Conservation (phyloP, 2,888 invertebrate genomes). For the Habroteleia sp. region DNA sequence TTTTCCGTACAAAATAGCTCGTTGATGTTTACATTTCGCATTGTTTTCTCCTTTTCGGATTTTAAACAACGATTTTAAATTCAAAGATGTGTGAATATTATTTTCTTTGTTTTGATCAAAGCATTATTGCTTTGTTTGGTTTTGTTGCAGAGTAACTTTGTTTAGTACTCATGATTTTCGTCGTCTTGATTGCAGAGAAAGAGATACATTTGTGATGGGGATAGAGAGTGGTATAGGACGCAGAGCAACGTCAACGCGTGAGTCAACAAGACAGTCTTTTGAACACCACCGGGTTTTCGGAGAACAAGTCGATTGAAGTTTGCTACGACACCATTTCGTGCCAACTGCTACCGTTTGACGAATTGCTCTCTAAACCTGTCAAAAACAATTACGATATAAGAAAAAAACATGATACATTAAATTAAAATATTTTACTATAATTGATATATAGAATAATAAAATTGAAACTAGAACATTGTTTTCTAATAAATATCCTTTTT, state of each 20-base stretch:
- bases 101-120: slow-evolving; percentile 9
- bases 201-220: slow-evolving; percentile 20
- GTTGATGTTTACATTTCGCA: slow-evolving; percentile 3
- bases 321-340: slow-evolving; percentile 84
- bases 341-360: slow-evolving; percentile 83
- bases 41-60: slow-evolving; percentile 13
- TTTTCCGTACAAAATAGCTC: slow-evolving; percentile 51
- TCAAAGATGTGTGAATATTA: too few species aligned
- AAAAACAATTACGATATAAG: too few species aligned
- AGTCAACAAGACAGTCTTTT: slow-evolving; percentile 81
- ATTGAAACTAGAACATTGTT: too few species aligned
- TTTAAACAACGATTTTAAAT: too few species aligned
- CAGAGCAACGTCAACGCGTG: slow-evolving; percentile 76
- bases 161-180: too few species aligned
- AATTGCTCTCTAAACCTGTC: slow-evolving; percentile 80
- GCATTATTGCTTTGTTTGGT: background rate
- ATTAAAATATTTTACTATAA: too few species aligned
- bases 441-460: too few species aligned
- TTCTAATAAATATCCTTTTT: too few species aligned
- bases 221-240: slow-evolving; percentile 64
- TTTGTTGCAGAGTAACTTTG: slow-evolving; percentile 3
- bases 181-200: slow-evolving; percentile 23
- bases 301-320: slow-evolving; percentile 77
- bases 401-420: too few species aligned
- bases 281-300: slow-evolving; percentile 80